Evolutionary conservation across 2,888 invertebrate species (phyloP).

Genomic region (Nebria brevicollis): DNA sequence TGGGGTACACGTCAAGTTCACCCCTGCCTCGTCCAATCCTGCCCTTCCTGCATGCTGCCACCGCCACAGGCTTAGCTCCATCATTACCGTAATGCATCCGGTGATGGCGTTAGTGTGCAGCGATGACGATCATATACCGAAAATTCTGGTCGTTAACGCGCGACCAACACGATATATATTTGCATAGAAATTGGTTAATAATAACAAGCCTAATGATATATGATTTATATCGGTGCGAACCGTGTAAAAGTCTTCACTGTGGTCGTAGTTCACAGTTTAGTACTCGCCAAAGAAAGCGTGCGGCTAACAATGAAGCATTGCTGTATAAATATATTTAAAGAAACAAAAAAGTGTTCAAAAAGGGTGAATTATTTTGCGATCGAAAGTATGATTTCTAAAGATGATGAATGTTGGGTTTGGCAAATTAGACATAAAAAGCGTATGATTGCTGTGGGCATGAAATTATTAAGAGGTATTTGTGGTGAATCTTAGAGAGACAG

Average conservation of each 20-base stretch:
- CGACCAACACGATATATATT: slow-evolving; percentile 36
- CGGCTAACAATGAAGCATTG: too few species aligned
- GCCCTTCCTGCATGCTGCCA: neutral
- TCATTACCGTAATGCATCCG: slow-evolving; percentile 44
- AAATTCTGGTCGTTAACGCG: slow-evolving; percentile 42
- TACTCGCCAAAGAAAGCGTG: too few species aligned
- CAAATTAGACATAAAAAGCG: too few species aligned
- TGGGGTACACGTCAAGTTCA: neutral
- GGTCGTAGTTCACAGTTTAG: neutral
- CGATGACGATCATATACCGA: slow-evolving; percentile 39
- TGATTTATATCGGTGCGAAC: slow-evolving; percentile 40
- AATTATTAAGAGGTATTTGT: too few species aligned
- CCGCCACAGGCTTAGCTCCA: slow-evolving; percentile 7
- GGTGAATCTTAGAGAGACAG: too few species aligned
- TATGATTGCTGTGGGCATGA: too few species aligned
- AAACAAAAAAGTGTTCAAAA: too few species aligned
- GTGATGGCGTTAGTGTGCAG: slow-evolving; percentile 37
- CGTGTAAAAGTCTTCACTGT: neutral
- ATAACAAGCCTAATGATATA: slow-evolving; percentile 45
- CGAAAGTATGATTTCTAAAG: too few species aligned
- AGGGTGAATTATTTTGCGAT: too few species aligned
- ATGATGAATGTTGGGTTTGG: too few species aligned
- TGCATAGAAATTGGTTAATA: slow-evolving; percentile 47
- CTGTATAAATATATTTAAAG: too few species aligned
- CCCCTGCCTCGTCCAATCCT: neutral